phyloP scores from a whole-genome alignment of 2,888 invertebrate genomes.

The Thera britannica region DNA sequence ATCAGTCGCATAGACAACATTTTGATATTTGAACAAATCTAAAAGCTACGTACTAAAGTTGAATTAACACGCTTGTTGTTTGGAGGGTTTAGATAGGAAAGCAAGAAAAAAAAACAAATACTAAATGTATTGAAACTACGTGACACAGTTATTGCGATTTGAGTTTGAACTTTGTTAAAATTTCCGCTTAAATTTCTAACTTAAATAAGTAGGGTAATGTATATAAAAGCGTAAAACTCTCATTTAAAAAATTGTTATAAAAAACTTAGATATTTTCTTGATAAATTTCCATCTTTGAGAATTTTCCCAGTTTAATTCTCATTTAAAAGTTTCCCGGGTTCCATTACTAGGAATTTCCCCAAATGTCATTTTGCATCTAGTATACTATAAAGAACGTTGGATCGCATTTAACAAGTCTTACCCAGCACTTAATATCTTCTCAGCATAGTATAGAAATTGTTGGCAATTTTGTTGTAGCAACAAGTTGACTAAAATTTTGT shows the following conservation, averaged over 20 bases:
- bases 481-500: too few relatives aligned
- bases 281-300: not conserved
- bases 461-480: too few relatives aligned
- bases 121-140: too few relatives aligned
- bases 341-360: conserved; percentile 11
- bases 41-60: not conserved
- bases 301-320: not conserved
- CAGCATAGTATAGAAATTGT: too few relatives aligned
- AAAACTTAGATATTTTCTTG: too few relatives aligned
- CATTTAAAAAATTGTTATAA: too few relatives aligned
- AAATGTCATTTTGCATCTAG: not conserved
- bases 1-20: too few relatives aligned
- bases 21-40: too few relatives aligned
- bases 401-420: not conserved
- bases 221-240: not conserved
- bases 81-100: not conserved
- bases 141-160: not conserved
- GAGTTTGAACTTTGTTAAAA: conserved; percentile 6
- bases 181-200: conserved; percentile 21
- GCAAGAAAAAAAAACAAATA: not conserved
- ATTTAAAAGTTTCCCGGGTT: not conserved
- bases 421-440: not conserved
- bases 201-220: conserved; percentile 18
- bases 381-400: not conserved
- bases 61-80: not conserved